Conservation (phyloP, 2,797 vertebrate genomes). For the Malacoctenus gilli region DNA sequence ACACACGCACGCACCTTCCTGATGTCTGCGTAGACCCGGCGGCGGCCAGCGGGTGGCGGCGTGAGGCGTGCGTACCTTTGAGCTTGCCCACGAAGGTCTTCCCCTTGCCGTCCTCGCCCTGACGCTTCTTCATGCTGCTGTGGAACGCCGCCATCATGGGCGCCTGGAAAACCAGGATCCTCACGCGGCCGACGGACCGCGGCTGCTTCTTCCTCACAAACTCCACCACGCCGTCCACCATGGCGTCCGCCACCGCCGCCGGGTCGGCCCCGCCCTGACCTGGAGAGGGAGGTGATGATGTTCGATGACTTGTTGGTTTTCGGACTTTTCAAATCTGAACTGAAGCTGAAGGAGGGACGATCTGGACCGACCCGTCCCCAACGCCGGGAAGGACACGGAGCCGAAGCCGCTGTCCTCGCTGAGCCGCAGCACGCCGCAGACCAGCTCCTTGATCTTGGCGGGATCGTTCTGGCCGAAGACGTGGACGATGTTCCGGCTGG, state of each 20-base stretch:
- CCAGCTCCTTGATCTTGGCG: conserved; percentile 60
- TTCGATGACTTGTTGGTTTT: no score
- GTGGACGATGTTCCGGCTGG: conserved; percentile 85
- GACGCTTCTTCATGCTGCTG: conserved; percentile 80
- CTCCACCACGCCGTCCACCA: conserved; percentile 83
- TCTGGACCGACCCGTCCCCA: conserved; percentile 92
- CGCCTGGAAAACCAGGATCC: conserved; percentile 86
- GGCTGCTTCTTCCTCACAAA: conserved; percentile 79
- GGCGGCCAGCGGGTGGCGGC: no score
- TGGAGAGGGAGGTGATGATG: conserved; percentile 47
- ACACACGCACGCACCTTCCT: no score
- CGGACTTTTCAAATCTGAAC: no score
- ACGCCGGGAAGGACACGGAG: conserved; percentile 88
- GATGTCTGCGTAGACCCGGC: no score
- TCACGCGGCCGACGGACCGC: conserved; percentile 75
- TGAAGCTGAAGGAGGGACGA: neutral
- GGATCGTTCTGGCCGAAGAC: conserved; percentile 64
- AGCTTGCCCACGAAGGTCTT: conserved; percentile 5
- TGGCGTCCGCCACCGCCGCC: conserved; percentile 81
- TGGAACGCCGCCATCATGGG: conserved; percentile 82
- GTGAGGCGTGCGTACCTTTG: no score
- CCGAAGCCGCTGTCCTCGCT: conserved; percentile 77
- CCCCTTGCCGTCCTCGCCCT: conserved; percentile 32
- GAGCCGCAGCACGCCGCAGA: conserved; percentile 76
- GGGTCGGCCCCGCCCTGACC: conserved; percentile 80